These are phyloP conservation scores for Bombus picipes DNA, from an alignment of 1,140 invertebrate genomes.

Conservation along the genomic window DNA sequence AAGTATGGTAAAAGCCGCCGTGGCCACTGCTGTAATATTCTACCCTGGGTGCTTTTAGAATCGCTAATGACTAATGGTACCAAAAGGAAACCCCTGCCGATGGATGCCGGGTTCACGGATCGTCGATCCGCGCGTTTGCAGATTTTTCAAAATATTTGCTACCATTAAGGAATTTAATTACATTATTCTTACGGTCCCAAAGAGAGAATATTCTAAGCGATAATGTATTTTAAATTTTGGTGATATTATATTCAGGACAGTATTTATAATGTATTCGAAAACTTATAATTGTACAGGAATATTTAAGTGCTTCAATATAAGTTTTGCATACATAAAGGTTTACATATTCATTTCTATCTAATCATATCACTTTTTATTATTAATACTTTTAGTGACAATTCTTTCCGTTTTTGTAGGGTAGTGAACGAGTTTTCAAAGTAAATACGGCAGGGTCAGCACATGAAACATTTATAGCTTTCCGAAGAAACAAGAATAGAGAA, in stretches of 20 bases:
- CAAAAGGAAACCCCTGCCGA: constrained; percentile 60
- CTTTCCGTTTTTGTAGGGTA: too few species aligned
- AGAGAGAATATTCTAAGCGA: background rate
- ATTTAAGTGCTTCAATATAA: too few species aligned
- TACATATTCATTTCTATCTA: too few species aligned
- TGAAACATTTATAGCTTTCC: too few species aligned
- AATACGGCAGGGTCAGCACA: too few species aligned
- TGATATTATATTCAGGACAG: background rate
- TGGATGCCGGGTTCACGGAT: constrained; percentile 59
- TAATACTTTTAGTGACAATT: too few species aligned
- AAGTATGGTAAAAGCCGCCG: constrained; percentile 74
- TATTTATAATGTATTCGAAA: background rate
- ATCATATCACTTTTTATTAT: too few species aligned
- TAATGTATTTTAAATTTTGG: background rate
- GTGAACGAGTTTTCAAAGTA: too few species aligned
- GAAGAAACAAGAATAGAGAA: too few species aligned
- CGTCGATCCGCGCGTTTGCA: constrained; percentile 35
- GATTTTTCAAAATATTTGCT: background rate
- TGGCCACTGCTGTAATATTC: constrained; percentile 71
- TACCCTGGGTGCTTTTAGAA: constrained; percentile 72
- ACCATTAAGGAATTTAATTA: background rate
- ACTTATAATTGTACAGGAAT: too few species aligned
- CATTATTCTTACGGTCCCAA: background rate
- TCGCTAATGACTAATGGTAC: constrained; percentile 75
- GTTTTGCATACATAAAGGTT: too few species aligned